Conservation (phyloP, 2,888 invertebrate species). For the Anarsia innoxiella region DNA sequence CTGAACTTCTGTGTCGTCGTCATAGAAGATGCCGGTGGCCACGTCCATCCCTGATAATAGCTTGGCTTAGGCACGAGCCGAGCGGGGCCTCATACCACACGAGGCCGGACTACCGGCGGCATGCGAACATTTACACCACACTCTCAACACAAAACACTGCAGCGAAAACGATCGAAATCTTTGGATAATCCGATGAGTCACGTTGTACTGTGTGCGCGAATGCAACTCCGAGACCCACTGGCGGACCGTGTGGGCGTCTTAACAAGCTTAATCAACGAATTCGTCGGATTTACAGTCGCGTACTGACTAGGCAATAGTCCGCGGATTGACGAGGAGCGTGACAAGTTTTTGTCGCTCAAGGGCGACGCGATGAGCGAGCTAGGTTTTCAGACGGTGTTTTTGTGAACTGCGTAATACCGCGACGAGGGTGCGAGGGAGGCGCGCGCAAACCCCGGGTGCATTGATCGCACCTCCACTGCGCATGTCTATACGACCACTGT, state of each 20-base stretch:
- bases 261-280: constrained; percentile 32
- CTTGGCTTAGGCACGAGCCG: constrained; percentile 49
- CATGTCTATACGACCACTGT: constrained; percentile 49
- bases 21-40: constrained; percentile 68
- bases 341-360: constrained; percentile 45
- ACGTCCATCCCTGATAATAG: constrained; percentile 67
- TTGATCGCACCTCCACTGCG: constrained; percentile 65
- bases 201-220: constrained; percentile 47
- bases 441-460: constrained; percentile 67
- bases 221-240: constrained; percentile 22
- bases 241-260: constrained; percentile 74
- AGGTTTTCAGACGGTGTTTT: constrained; percentile 50
- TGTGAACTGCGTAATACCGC: constrained; percentile 65
- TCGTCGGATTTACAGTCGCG: constrained; percentile 39
- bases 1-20: constrained; percentile 70
- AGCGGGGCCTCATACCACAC: constrained; percentile 57
- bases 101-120: constrained; percentile 71
- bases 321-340: constrained; percentile 27
- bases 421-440: constrained; percentile 40
- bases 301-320: constrained; percentile 28
- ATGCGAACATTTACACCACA: constrained; percentile 44
- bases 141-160: constrained; percentile 33
- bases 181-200: constrained; percentile 67
- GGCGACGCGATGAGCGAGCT: constrained; percentile 41
- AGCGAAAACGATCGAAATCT: constrained; percentile 39